These are phyloP conservation scores for Tuberolachnus salignus DNA, from an alignment of 2,888 invertebrate species.

Conservation along the genomic window DNA sequence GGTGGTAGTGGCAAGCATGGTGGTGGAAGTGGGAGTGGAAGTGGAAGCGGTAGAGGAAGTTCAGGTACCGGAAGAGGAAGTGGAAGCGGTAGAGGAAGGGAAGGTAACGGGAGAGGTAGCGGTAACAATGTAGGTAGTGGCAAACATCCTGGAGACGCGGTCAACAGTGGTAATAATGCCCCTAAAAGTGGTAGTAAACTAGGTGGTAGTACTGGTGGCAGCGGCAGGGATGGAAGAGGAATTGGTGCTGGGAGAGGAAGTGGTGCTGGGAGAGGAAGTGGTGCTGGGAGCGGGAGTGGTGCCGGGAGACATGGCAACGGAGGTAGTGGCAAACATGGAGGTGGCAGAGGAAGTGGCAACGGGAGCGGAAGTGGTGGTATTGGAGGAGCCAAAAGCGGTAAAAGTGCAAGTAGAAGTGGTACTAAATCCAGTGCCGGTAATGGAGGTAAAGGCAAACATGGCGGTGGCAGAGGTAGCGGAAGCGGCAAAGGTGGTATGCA, in stretches of 20 bases:
- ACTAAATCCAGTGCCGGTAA: too few relatives aligned
- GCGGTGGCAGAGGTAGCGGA: too few relatives aligned
- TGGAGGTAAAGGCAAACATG: not conserved
- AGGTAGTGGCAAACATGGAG: not conserved
- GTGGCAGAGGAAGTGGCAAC: not conserved
- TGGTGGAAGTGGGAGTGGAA: not conserved
- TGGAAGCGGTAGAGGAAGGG: not conserved
- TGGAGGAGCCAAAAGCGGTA: too few relatives aligned
- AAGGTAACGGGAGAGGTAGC: not conserved
- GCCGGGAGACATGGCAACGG: not conserved
- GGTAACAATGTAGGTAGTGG: not conserved
- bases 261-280: not conserved
- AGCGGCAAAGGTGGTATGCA: too few relatives aligned
- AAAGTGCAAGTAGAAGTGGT: too few relatives aligned
- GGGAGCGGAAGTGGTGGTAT: not conserved
- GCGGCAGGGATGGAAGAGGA: not conserved
- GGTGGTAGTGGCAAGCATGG: not conserved
- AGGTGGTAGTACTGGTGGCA: not conserved
- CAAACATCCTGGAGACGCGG: too few relatives aligned
- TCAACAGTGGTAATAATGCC: too few relatives aligned
- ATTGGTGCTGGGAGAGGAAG: not conserved
- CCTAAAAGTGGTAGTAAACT: too few relatives aligned
- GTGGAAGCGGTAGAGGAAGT: not conserved
- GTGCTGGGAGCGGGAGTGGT: not conserved
- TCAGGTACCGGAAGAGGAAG: not conserved